A percentile compares a stretch with the other conserved stretches of the same genome.
Conservation (phyloP, 2,797 vertebrate species). For the Chelonia mydas region DNA sequence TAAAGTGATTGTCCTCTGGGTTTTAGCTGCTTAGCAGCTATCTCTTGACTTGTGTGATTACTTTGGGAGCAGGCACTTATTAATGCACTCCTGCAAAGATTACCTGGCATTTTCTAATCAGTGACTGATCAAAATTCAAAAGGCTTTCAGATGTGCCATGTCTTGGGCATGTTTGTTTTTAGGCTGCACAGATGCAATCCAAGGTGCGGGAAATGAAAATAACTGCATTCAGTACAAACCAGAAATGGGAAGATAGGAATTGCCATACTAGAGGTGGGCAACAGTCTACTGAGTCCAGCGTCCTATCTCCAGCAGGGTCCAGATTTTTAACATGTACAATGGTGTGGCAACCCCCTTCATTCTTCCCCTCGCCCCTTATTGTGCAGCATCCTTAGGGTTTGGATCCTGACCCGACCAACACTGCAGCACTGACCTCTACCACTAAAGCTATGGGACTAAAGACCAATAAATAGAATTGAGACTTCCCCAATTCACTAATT, state of each 20-base stretch:
- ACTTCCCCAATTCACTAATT: background rate
- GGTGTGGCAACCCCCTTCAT: background rate
- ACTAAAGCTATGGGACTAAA: background rate
- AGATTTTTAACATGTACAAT: background rate
- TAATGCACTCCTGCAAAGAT: background rate
- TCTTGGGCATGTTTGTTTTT: accelerated
- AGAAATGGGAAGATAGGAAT: background rate
- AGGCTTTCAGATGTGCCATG: accelerated
- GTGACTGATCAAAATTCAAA: accelerated
- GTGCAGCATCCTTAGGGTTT: background rate
- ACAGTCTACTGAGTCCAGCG: background rate
- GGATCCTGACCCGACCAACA: background rate
- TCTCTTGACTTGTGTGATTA: background rate
- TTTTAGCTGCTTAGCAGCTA: conserved; percentile 76
- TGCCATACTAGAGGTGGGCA: background rate
- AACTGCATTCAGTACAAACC: background rate
- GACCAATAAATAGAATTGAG: background rate
- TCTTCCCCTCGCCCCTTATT: background rate
- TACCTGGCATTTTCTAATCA: background rate
- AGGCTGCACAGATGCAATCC: background rate
- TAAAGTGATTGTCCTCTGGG: conserved; percentile 22
- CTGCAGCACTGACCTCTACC: background rate
- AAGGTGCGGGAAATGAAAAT: background rate
- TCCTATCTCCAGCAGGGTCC: background rate
- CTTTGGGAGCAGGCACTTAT: background rate